Evolutionary conservation across 2,888 invertebrate species (phyloP).

Genomic region (Drepana falcataria): DNA sequence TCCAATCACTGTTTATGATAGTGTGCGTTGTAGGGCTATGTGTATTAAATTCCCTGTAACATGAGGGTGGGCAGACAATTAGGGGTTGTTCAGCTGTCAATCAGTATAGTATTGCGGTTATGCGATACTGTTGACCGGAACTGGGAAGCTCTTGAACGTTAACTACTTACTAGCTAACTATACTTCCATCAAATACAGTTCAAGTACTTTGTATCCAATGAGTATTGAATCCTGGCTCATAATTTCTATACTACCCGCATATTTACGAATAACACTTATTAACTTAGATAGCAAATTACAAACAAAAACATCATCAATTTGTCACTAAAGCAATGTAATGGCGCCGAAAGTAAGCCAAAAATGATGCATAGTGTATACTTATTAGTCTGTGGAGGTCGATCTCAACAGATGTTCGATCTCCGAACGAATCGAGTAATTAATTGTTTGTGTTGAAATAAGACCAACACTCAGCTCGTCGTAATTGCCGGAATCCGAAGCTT

Average conservation of each 20-base stretch:
- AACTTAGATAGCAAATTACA: too few relatives aligned
- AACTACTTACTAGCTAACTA: slow-evolving; percentile 9
- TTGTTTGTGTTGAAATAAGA: slow-evolving; percentile 12
- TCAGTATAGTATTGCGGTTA: slow-evolving; percentile 49
- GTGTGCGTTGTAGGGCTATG: slow-evolving; percentile 42
- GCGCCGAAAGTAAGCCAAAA: too few relatives aligned
- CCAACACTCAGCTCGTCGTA: slow-evolving; percentile 12
- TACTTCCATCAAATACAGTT: background rate
- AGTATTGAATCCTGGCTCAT: slow-evolving; percentile 1
- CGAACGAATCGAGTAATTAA: slow-evolving; percentile 5
- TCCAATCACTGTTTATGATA: slow-evolving; percentile 44
- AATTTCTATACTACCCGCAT: slow-evolving; percentile 7
- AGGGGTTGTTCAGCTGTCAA: slow-evolving; percentile 61
- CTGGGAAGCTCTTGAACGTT: slow-evolving; percentile 29
- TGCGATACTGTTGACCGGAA: slow-evolving; percentile 42
- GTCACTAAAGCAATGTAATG: too few relatives aligned
- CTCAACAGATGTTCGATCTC: slow-evolving; percentile 17
- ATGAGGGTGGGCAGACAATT: slow-evolving; percentile 54
- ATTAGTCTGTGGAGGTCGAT: slow-evolving; percentile 12
- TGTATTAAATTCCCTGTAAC: slow-evolving; percentile 66
- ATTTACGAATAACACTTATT: too few relatives aligned
- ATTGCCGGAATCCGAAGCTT: slow-evolving; percentile 7
- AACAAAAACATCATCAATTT: too few relatives aligned
- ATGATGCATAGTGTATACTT: too few relatives aligned
- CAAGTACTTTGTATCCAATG: background rate